A percentile compares a stretch with the other conserved stretches of the same genome.
phyloP scores from a whole-genome alignment of 2,888 invertebrate genomes.

The Eupelmus urozonus region DNA sequence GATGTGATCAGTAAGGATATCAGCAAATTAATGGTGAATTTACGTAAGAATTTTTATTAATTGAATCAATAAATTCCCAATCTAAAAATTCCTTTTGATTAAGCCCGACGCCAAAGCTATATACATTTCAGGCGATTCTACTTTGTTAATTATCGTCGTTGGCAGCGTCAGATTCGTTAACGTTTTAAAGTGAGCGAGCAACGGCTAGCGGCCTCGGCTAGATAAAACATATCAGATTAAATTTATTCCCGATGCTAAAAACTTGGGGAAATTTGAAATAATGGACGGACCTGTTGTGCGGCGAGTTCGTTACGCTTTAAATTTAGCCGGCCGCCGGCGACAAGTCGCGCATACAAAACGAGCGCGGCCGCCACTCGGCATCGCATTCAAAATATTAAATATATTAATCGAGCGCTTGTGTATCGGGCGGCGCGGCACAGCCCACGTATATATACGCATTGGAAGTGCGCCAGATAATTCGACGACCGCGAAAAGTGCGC shows the following conservation, averaged over 20 bases:
- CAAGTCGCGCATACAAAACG: conserved; percentile 1
- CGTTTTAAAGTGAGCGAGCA: background rate
- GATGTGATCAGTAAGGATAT: too few species aligned
- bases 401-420: conserved; percentile 1
- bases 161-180: background rate
- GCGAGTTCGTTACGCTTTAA: conserved; percentile 1
- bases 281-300: background rate
- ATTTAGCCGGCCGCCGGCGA: conserved; percentile 16
- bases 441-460: conserved; percentile 12
- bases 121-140: background rate
- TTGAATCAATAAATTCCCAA: too few species aligned
- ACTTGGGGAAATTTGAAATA: background rate
- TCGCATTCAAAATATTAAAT: conserved; percentile 6
- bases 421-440: background rate
- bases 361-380: background rate
- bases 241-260: conserved; percentile 1
- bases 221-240: background rate
- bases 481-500: conserved; percentile 14
- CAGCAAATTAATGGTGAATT: too few species aligned
- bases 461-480: conserved; percentile 31
- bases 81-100: too few species aligned
- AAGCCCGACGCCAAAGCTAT: too few species aligned
- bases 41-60: too few species aligned
- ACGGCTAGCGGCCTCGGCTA: background rate
- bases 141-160: background rate